A percentile compares a stretch with the other conserved stretches of the same genome.
These are phyloP conservation scores for Altica lythri DNA, from an alignment of 2,888 invertebrate species.

Conservation along the genomic window DNA sequence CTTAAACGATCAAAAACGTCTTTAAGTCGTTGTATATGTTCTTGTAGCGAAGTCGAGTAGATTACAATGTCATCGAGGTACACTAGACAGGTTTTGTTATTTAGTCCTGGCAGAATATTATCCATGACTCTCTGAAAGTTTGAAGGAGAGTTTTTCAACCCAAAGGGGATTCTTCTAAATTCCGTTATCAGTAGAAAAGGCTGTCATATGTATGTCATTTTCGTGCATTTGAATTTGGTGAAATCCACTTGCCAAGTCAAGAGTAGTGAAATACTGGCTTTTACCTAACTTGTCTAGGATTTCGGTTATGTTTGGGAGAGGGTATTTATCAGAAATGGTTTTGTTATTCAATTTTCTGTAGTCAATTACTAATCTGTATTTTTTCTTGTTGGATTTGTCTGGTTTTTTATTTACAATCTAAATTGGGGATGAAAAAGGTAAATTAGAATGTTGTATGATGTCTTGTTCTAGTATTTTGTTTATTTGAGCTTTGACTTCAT, in stretches of 20 bases:
- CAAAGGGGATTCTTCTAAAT: slow-evolving; percentile 43
- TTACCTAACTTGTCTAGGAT: slow-evolving; percentile 46
- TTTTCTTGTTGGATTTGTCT: slow-evolving; percentile 32
- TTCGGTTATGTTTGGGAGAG: slow-evolving; percentile 45
- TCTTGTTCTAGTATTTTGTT: slow-evolving; percentile 30
- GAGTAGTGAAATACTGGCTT: slow-evolving; percentile 40
- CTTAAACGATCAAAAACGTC: slow-evolving; percentile 38
- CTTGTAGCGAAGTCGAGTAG: slow-evolving; percentile 41
- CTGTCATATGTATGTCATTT: slow-evolving; percentile 40
- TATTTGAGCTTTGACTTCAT: slow-evolving; percentile 36
- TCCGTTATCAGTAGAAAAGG: slow-evolving; percentile 41
- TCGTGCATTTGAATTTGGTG: slow-evolving; percentile 41
- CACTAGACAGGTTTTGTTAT: slow-evolving; percentile 37
- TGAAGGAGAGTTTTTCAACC: slow-evolving; percentile 39
- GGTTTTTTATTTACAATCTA: slow-evolving; percentile 36
- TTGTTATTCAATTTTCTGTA: slow-evolving; percentile 30
- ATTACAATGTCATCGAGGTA: slow-evolving; percentile 49
- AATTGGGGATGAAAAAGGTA: slow-evolving; percentile 31
- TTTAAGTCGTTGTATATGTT: slow-evolving; percentile 39
- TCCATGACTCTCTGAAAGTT: slow-evolving; percentile 45
- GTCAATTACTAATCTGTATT: slow-evolving; percentile 34
- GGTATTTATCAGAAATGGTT: slow-evolving; percentile 42
- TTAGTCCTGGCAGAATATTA: slow-evolving; percentile 36
- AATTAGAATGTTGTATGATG: slow-evolving; percentile 30
- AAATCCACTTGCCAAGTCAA: slow-evolving; percentile 41